A percentile compares a stretch with the other conserved stretches of the same genome.
These are phyloP conservation scores for Poecilus cupreus DNA, from an alignment of 2,888 invertebrate genomes.

Conservation along the genomic window DNA sequence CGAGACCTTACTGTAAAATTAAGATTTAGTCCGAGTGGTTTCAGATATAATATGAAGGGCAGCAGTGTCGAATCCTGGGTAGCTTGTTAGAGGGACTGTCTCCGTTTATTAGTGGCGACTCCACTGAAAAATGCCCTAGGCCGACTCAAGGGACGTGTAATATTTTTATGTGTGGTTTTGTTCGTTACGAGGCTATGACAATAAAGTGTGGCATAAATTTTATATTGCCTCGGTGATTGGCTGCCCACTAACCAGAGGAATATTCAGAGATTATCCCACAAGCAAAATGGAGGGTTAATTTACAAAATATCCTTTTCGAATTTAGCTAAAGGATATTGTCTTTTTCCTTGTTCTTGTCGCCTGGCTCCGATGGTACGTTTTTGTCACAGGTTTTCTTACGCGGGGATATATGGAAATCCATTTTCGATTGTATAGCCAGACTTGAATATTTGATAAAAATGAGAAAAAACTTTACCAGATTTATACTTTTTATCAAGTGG, in stretches of 20 bases:
- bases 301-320: no score
- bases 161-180: conserved; percentile 56
- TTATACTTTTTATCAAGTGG: neutral
- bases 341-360: no score
- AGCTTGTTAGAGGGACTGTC: neutral
- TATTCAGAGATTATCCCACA: no score
- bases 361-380: no score
- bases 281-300: no score
- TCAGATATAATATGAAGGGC: no score
- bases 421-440: conserved; percentile 25
- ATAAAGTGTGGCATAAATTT: conserved; percentile 53
- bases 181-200: conserved; percentile 38
- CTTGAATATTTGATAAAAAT: conserved; percentile 23
- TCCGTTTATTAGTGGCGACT: neutral
- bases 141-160: conserved; percentile 23
- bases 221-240: conserved; percentile 53
- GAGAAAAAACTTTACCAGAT: conserved; percentile 9
- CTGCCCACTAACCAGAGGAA: neutral
- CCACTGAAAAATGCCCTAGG: conserved; percentile 13
- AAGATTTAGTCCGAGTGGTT: no score
- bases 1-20: no score
- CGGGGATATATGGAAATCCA: conserved; percentile 20
- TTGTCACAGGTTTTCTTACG: neutral
- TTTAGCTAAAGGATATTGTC: no score
- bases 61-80: neutral